A percentile compares a stretch with the other conserved stretches of the same genome.
These are phyloP conservation scores for Drosophila gunungcola DNA, from an alignment of 1,140 invertebrate species.

Conservation along the genomic window DNA sequence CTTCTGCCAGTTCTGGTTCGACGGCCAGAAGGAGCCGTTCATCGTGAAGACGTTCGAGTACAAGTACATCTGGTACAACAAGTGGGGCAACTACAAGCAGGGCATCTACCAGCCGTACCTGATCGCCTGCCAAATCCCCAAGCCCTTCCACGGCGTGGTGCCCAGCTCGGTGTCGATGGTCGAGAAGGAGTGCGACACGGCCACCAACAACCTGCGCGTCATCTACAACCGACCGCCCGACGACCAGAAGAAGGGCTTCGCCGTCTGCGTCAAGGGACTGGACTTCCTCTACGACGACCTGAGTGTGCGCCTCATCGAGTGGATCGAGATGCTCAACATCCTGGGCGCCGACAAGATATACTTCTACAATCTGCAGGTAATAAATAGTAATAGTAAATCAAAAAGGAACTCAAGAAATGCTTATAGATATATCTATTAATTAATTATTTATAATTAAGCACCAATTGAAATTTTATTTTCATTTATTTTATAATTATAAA, in stretches of 20 bases:
- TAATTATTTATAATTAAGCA: too few species aligned
- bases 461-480: too few species aligned
- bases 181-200: constrained; percentile 92
- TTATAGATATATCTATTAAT: too few species aligned
- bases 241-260: constrained; percentile 91
- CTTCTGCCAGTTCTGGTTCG: constrained; percentile 96
- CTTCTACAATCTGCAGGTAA: constrained; percentile 92
- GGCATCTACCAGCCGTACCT: constrained; percentile 96
- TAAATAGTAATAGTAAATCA: not conserved
- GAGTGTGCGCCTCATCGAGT: constrained; percentile 95
- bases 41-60: constrained; percentile 94
- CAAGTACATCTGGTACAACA: constrained; percentile 97
- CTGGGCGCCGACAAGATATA: constrained; percentile 97
- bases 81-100: constrained; percentile 97
- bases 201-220: constrained; percentile 94
- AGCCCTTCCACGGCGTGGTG: constrained; percentile 89
- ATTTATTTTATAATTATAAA: too few species aligned
- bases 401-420: too few species aligned
- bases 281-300: constrained; percentile 97
- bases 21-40: constrained; percentile 91
- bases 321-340: constrained; percentile 94
- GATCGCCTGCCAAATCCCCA: constrained; percentile 94
- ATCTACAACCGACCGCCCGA: constrained; percentile 90
- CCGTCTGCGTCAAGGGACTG: constrained; percentile 97
- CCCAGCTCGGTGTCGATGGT: constrained; percentile 95